Base-by-base conservation (phyloP, 2,797 vertebrate genomes). In the Enteromius thamalakanensis region DNA sequence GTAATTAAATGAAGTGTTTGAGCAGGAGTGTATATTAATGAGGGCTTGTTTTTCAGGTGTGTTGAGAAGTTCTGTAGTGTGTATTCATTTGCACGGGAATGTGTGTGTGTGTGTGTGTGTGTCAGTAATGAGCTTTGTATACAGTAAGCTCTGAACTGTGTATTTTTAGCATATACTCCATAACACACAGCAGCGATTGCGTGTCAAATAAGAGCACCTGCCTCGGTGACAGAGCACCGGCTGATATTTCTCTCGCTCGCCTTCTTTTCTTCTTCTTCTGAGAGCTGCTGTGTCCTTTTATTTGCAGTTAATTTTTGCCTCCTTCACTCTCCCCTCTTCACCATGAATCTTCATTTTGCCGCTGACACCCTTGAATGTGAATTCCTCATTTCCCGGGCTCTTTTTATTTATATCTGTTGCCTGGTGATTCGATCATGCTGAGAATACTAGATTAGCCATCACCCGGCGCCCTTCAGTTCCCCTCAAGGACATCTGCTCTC, bases 351-450 rank as follows among this genome's bases (percentile, higher is more conserved):
- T 96, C 96, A 96, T 97, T 96, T 96, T 90, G 94, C 93, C 82
- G 90, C 96, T 97, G 96, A 96, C 96, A 97, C 95, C 94, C 95
- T 96, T 96, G 95, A 96, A 96, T 96, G 96, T 95, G 96, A 96
- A 97, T 96, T 97, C 96, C 96, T 96, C 96, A 96, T 97, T 97
- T 97, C 96, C 96, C 96, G 95, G 84, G 79, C 95, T 94, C 95
- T 96, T 83, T 97, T 97, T 97, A 97, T 97, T 97, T 97, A 95
- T 96, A 95, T 95, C 94, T 96, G 96, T 97, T 96, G 96, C 96
- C 95, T 95, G 96, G 96, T 96, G 96, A 97, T 97, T 96, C 95
- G 95, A 96, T 97, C 95, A 95, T 96, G 96, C 96, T 94, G 95
- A 94, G 96, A 97, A 97, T 97, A 97, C 95, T 92, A 96, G 96